phyloP scores from a whole-genome alignment of 2,113 vertebrate genomes.

The human (Homo sapiens) region DNA sequence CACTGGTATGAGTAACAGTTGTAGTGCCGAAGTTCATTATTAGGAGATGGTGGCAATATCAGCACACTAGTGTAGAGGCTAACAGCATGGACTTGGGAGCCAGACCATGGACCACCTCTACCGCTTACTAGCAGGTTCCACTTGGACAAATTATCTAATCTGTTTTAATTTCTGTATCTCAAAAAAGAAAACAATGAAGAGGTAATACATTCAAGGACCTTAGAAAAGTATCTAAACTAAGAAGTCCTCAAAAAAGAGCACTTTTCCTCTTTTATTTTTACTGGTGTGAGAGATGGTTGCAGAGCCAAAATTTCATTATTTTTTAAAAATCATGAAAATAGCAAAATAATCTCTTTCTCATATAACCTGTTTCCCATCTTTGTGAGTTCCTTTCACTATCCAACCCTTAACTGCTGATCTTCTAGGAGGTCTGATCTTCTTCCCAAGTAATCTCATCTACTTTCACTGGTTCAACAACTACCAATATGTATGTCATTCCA shows the following conservation, averaged over 20 bases:
- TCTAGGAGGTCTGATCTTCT: background rate
- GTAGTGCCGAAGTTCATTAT: background rate
- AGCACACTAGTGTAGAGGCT: background rate
- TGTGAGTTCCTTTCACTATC: background rate
- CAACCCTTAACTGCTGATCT: background rate
- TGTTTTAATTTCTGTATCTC: background rate
- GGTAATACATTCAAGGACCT: background rate
- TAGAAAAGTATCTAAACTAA: background rate
- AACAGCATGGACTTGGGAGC: background rate
- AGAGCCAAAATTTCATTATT: background rate
- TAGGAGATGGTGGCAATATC: background rate
- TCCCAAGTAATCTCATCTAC: background rate
- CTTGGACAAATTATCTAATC: background rate
- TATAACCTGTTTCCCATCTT: background rate
- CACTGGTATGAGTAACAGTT: background rate
- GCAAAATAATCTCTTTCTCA: background rate
- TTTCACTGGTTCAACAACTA: background rate
- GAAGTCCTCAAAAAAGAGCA: background rate
- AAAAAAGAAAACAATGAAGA: conserved; percentile 14
- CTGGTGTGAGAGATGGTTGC: background rate
- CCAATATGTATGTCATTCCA: background rate
- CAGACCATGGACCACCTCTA: background rate
- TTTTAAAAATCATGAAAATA: background rate
- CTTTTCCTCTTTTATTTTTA: background rate
- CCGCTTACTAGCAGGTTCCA: background rate